Conservation (phyloP, 2,888 invertebrate species). For the Boloria euphrosyne region DNA sequence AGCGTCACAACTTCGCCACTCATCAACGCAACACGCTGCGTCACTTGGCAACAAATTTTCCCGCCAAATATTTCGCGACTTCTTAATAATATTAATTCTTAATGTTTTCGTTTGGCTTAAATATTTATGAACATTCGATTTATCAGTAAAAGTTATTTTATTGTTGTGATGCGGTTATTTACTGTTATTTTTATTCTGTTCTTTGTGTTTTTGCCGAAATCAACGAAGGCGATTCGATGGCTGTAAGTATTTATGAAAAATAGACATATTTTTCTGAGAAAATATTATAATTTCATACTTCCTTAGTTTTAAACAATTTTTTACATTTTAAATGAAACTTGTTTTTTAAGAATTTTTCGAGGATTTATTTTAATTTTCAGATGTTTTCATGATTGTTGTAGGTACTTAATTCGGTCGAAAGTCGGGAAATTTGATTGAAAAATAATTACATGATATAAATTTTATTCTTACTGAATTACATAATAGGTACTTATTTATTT, state of each 20-base stretch:
- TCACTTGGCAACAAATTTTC: conserved; percentile 56
- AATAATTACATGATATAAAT: no score
- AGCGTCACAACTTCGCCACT: conserved; percentile 40
- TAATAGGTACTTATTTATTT: no score
- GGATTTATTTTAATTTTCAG: no score
- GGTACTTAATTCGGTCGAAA: no score
- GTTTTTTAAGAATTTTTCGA: no score
- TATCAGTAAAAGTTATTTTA: conserved; percentile 24
- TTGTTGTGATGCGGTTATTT: conserved; percentile 71
- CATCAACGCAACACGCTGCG: conserved; percentile 49
- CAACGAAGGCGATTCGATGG: conserved; percentile 76
- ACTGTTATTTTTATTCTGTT: conserved; percentile 72
- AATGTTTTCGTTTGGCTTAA: conserved; percentile 24
- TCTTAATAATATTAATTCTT: conserved; percentile 41
- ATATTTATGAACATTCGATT: conserved; percentile 29
- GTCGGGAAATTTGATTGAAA: no score
- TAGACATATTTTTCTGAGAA: background rate
- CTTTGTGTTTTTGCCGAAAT: conserved; percentile 75
- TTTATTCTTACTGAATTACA: no score
- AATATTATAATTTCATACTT: background rate
- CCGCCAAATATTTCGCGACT: conserved; percentile 65
- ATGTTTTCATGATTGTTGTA: no score
- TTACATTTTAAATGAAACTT: no score
- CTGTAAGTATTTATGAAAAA: conserved; percentile 64
- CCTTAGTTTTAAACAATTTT: no score